These are phyloP conservation scores for Petroica traversi DNA, from an alignment of 2,113 vertebrate species.

Conservation along the genomic window DNA sequence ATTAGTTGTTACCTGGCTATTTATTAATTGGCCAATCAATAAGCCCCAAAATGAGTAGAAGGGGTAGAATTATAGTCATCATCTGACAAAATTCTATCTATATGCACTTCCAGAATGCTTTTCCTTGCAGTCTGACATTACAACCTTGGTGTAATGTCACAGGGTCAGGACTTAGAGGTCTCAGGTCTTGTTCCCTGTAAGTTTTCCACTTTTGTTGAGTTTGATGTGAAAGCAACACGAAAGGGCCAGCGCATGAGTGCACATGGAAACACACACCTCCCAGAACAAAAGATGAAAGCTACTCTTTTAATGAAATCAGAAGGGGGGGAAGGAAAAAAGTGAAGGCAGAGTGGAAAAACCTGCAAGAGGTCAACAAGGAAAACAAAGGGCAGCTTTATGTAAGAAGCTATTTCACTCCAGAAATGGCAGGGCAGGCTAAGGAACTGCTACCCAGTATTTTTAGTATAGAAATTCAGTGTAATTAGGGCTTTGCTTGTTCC, in stretches of 20 bases:
- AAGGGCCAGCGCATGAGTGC: neutral
- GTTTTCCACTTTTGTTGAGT: neutral
- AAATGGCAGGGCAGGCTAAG: neutral
- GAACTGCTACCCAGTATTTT: neutral
- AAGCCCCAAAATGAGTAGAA: neutral
- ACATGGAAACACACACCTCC: neutral
- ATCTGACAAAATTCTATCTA: neutral
- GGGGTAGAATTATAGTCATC: neutral
- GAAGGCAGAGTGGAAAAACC: conserved; percentile 22
- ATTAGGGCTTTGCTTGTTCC: neutral
- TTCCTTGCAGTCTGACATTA: neutral
- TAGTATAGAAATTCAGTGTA: neutral
- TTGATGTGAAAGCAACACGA: neutral
- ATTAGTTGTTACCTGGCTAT: neutral
- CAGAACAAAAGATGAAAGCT: neutral
- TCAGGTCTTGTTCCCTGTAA: neutral
- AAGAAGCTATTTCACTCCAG: neutral
- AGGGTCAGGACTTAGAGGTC: neutral
- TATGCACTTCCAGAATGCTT: neutral
- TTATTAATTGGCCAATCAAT: neutral
- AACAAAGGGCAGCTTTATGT: conserved; percentile 63
- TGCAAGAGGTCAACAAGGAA: conserved; percentile 33
- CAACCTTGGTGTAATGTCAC: accelerated
- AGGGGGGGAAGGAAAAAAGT: neutral
- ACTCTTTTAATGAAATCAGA: conserved; percentile 27